Conservation (phyloP, 2,888 invertebrate genomes). For the Cyaniris semiargus region DNA sequence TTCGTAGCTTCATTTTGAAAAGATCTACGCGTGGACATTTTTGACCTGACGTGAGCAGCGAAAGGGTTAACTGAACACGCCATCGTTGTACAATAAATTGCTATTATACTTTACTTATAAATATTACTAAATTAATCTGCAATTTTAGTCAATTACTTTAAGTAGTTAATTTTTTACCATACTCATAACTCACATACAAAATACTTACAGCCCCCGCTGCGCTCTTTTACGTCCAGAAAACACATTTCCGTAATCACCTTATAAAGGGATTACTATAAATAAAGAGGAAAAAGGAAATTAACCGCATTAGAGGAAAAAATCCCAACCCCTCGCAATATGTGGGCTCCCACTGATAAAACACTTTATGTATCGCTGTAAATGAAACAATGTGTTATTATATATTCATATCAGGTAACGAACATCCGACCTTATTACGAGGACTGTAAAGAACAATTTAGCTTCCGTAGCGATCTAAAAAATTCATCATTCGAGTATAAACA, state of each 20-base stretch:
- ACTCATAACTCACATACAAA: conserved; percentile 32
- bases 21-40: neutral
- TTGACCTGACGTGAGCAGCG: neutral
- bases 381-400: conserved; percentile 72
- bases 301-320: conserved; percentile 79
- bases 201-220: conserved; percentile 63
- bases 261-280: conserved; percentile 81
- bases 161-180: conserved; percentile 15
- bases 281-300: conserved; percentile 81
- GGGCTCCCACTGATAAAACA: conserved; percentile 78
- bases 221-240: conserved; percentile 79
- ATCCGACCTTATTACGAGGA: conserved; percentile 40
- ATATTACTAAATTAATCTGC: no score
- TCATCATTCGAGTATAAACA: neutral
- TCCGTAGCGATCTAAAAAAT: neutral
- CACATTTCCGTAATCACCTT: conserved; percentile 81
- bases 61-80: neutral
- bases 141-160: neutral
- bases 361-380: conserved; percentile 72
- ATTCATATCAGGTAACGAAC: conserved; percentile 45
- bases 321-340: conserved; percentile 77
- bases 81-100: no score
- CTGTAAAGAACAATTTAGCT: neutral
- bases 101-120: no score
- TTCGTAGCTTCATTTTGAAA: neutral